phyloP scores from a whole-genome alignment of 2,113 vertebrate genomes.

The Hucho hucho region DNA sequence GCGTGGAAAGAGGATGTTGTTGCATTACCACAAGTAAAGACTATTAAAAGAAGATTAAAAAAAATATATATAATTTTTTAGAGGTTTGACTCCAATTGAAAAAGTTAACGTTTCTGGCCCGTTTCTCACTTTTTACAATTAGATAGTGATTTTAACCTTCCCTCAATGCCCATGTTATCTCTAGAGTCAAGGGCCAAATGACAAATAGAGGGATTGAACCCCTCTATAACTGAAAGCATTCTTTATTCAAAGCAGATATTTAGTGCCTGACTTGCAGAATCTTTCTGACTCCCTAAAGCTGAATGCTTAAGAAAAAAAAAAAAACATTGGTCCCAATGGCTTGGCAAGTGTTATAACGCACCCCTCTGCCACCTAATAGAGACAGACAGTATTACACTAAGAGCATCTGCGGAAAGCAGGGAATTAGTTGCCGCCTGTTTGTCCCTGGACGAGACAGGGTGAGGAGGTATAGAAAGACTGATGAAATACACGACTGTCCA shows the following conservation, averaged over 20 bases:
- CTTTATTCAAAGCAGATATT: neutral
- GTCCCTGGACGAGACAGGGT: no score
- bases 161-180: neutral
- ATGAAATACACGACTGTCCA: no score
- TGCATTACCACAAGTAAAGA: neutral
- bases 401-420: neutral
- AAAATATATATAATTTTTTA: neutral
- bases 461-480: no score
- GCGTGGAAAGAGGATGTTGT: neutral
- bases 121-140: no score
- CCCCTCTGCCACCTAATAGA: constrained; percentile 31
- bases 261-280: constrained; percentile 2
- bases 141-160: neutral
- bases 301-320: neutral
- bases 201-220: constrained; percentile 1
- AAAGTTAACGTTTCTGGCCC: no score
- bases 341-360: neutral
- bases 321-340: constrained; percentile 31
- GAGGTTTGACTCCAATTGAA: neutral
- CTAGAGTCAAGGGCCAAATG: neutral
- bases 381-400: constrained; percentile 7
- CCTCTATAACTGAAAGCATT: neutral
- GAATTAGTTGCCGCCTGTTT: neutral
- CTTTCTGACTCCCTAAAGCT: constrained; percentile 1
- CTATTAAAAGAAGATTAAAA: neutral